Evolutionary conservation across 2,888 invertebrate genomes (phyloP).

Genomic region (Heliconius sara): DNA sequence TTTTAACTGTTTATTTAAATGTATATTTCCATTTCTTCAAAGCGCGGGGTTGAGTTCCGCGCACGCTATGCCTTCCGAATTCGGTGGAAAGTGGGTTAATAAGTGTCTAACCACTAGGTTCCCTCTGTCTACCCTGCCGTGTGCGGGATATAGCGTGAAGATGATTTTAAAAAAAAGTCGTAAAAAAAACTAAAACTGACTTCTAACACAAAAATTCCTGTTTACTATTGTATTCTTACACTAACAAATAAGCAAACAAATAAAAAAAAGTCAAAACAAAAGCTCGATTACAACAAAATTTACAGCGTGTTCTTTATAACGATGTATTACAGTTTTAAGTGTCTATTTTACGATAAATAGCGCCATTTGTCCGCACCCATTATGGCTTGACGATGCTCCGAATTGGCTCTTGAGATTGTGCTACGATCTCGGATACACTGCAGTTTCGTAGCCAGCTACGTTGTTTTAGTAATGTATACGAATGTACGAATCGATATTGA

Average conservation of each 20-base stretch:
- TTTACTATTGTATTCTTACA: background rate
- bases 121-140: too few relatives aligned
- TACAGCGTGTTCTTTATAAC: slow-evolving; percentile 57
- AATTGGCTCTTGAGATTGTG: slow-evolving; percentile 73
- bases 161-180: too few relatives aligned
- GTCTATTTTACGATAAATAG: slow-evolving; percentile 80
- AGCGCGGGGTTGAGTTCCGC: too few relatives aligned
- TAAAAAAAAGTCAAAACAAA: background rate
- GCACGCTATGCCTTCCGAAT: too few relatives aligned
- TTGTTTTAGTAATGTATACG: slow-evolving; percentile 28
- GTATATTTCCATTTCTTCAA: too few relatives aligned
- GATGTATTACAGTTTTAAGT: slow-evolving; percentile 75
- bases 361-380: slow-evolving; percentile 72
- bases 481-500: slow-evolving; percentile 25
- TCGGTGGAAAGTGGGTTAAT: too few relatives aligned
- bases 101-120: too few relatives aligned
- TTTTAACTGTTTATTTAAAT: too few relatives aligned
- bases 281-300: slow-evolving; percentile 23
- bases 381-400: slow-evolving; percentile 70
- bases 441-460: slow-evolving; percentile 56
- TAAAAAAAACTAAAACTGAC: background rate
- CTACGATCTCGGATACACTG: slow-evolving; percentile 64
- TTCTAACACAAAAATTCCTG: background rate
- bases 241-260: background rate
- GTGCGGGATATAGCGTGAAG: background rate